These are phyloP conservation scores for Girardinus metallicus DNA, from an alignment of 2,797 vertebrate species.

Conservation along the genomic window DNA sequence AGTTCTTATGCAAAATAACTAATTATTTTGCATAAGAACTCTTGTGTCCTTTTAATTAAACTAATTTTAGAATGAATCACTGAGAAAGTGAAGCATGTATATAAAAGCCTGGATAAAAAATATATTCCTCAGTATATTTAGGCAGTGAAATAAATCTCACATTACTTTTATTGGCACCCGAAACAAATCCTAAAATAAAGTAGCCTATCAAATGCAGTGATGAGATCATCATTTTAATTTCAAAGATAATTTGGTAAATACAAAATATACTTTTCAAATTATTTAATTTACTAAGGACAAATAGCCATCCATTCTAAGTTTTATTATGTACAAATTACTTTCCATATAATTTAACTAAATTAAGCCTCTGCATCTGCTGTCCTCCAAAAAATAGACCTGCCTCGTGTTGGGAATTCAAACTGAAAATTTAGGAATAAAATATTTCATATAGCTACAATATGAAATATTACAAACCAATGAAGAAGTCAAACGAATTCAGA, in stretches of 20 bases:
- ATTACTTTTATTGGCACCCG: background rate
- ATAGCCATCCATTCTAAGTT: background rate
- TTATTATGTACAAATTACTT: background rate
- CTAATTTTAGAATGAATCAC: background rate
- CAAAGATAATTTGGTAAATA: background rate
- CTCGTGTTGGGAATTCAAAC: background rate
- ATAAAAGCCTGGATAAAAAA: background rate
- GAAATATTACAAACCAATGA: background rate
- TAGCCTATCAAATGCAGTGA: background rate
- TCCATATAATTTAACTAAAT: background rate
- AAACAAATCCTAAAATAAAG: background rate
- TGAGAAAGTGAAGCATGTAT: background rate
- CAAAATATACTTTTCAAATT: background rate
- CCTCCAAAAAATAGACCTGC: background rate
- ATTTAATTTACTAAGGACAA: background rate
- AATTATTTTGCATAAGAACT: too few species aligned
- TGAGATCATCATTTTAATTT: background rate
- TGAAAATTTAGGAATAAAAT: background rate
- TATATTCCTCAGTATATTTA: background rate
- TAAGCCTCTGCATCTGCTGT: background rate
- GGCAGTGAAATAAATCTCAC: background rate
- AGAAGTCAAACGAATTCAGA: background rate
- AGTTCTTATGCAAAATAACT: background rate
- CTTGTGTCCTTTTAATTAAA: background rate
- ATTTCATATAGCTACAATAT: too few species aligned